Evolutionary conservation across 2,797 vertebrate species (phyloP), one percentile per base, ranked within the genome.

Genomic region (Myotis findleyi): DNA sequence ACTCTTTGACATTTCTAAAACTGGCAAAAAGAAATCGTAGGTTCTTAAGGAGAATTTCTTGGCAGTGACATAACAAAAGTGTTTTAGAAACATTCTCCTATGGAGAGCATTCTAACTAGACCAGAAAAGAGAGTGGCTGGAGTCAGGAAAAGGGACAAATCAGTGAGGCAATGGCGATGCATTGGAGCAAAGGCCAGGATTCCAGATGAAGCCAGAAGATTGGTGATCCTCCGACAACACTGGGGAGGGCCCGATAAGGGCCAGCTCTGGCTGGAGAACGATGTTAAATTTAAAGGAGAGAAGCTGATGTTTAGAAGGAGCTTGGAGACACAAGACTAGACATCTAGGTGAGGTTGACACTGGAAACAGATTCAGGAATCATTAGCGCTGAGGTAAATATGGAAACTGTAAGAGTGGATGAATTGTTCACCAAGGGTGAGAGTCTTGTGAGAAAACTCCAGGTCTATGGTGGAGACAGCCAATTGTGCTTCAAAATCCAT

Each of bases 31-130:
- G 47, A 80, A 90, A 85, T 72, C 75, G n/a, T 73, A 95, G 53
- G 93, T 96, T 92, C 95, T 95, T 89, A 93, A 91, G 86, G 72
- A 94, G 64, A 96, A 66, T 72, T 95, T 95, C 94, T 94, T 94
- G 86, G 91, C 86, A 87, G 49, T 85, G 72, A 96, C 73, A 89
- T 51, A 89, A 81, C 77, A 73, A 75, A 93, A 96, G 87, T 87
- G 83, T 89, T 89, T 95, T 68, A 82, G 89, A 95, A 94, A 87
- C 80, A 96, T 96, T 95, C 94, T 69, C 79, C 91, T 89, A 62
- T 94, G 76, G 84, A 81, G 79, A 76, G 62, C 36, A 64, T 85
- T 89, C 66, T 23, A 89, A 80, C 89, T 87, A 96, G 76, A 89
- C 93, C 36, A 76, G 66, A 62, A 68, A 80, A 77, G 47, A 88